Evolutionary conservation across 2,888 invertebrate genomes (phyloP), one percentile per base, ranked within the genome.

Genomic region (Heliothis peltigera): DNA sequence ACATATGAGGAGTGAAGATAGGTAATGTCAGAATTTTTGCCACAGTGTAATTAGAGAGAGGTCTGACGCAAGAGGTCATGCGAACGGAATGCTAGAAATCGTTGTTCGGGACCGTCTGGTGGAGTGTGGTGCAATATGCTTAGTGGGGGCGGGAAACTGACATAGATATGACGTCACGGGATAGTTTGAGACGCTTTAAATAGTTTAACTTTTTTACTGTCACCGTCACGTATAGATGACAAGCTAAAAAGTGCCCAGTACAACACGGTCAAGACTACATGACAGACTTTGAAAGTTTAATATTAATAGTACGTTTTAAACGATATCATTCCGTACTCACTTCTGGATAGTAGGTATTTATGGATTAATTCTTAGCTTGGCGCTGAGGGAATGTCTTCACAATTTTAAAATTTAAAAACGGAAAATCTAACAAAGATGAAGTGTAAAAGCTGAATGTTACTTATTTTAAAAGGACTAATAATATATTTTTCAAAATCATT

Each of bases 1-100:
- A 59, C 70, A 77, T 77, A 77, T 77, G 81, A 82, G 74, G 71
- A 84, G 82, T 73, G 81, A 83, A 74, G 87, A 89, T 84, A 82
- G 87, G 88, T 82, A 82, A 85, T 84, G 89, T 90, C 88, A 89
- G 80, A 87, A 90, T 91, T 92, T 91, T 91, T 90, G 93, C 90
- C 84, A 85, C 87, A 87, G 81, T 89, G 88, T 92, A 93, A 94
- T 94, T 92, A 93, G 91, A 92, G 90, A 88, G 89, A 84, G 86
- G 83, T 83, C 82, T 82, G 87, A 90, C 82, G 88, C 86, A 87
- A 88, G 92, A 84, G 93, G 93, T 93, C 93, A 93, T 92, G 92
- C 91, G 92, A 92, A 92, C 89, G 86, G 84, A 87, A 86, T 89
- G 85, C 89, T 92, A 91, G 89, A 90, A 91, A 90, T 87, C 88